Evolutionary conservation across 1,140 invertebrate species (phyloP).

Genomic region (Lamellibrachia luymesi): DNA sequence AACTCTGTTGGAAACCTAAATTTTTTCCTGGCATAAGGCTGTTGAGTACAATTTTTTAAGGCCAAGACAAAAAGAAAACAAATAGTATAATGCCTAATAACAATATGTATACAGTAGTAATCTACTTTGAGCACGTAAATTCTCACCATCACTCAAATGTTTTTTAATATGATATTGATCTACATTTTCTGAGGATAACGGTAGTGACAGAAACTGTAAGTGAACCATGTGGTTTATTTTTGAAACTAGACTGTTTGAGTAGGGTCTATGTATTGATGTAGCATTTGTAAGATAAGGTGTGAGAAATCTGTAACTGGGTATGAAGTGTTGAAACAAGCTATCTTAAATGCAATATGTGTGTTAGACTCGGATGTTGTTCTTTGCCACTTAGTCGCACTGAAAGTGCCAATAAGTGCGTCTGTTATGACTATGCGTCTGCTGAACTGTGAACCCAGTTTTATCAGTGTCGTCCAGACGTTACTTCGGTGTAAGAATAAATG

Average conservation of each 20-base stretch:
- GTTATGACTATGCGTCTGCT: background rate
- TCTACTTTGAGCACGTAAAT: no score
- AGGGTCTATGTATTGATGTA: background rate
- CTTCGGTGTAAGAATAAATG: background rate
- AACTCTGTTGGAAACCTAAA: background rate
- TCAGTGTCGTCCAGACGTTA: background rate
- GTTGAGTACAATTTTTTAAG: background rate
- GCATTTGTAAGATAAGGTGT: background rate
- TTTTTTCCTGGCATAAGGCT: background rate
- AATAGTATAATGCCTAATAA: background rate
- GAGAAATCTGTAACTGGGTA: background rate
- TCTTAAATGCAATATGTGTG: background rate
- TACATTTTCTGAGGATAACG: background rate
- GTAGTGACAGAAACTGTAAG: background rate
- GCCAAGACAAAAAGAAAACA: background rate
- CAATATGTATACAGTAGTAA: background rate
- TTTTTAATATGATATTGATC: background rate
- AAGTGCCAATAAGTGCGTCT: background rate
- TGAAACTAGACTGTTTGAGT: background rate
- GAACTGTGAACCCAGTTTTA: background rate
- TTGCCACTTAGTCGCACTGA: background rate
- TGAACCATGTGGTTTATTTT: background rate
- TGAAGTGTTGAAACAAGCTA: background rate
- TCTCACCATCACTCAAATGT: background rate
- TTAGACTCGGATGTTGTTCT: background rate